Evolutionary conservation across 2,113 vertebrate genomes (phyloP), one percentile per base, ranked within the genome.

Genomic region (Capra hircus): DNA sequence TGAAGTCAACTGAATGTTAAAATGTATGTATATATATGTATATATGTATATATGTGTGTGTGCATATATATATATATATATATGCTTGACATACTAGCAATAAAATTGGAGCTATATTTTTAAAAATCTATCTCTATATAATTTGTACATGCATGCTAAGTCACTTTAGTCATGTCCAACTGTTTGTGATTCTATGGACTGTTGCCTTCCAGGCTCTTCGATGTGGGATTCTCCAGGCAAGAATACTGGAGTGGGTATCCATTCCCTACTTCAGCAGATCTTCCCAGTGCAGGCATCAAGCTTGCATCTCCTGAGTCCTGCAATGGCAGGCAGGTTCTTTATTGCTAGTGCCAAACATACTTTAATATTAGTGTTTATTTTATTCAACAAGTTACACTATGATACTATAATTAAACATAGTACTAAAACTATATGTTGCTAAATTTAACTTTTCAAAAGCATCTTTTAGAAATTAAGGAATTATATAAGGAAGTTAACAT

Each of bases 401-500:
- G 8, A 16, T 14, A 25, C 15, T 52, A 15, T 84, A 9, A 71
- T 52, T 74, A 92, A 77, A 25, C 52, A 9, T 40, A 62, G 14
- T 45, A 43, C 13, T 96, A n/a, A 89, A 94, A 67, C 3, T 78
- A 10, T 33, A 53, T 40, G 3, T 50, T 1, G 45, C 11, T 25
- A 55, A 60, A 21, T 28, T 52, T 67, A 86, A 88, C 23, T 48
- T 88, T 64, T 16, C 8, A 78, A 91, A 77, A 59, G 13, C 88
- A 40, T 83, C 27, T 93, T 14, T 64, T 33, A 12, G 62, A 84
- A 71, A 86, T 77, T 82, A 95, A 94, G 67, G 12, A 93, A 64
- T 88, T 57, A 64, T 9, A 30, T 83, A 33, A 78, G 19, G 30
- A 93, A 78, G 43, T 88, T 57, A 43, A 13, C 9, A 28, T 82